phyloP scores from a whole-genome alignment of 1,140 invertebrate species.

The Semibalanus balanoides region DNA sequence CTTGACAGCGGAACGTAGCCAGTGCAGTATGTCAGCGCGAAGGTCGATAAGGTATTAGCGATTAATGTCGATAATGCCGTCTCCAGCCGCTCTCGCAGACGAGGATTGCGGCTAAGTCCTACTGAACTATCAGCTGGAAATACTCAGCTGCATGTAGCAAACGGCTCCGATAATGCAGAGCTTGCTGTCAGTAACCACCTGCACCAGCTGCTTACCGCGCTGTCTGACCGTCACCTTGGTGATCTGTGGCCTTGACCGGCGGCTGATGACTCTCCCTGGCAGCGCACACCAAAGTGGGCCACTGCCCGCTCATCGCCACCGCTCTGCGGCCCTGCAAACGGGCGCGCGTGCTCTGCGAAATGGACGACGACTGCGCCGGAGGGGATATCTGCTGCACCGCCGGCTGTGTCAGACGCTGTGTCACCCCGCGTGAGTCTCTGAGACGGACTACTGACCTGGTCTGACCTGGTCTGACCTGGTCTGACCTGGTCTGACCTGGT shows the following conservation, averaged over 20 bases:
- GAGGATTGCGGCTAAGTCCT: neutral
- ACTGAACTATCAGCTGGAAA: too few relatives aligned
- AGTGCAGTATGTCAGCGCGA: too few relatives aligned
- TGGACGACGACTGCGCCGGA: neutral
- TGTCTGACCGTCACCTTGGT: too few relatives aligned
- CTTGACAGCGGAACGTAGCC: too few relatives aligned
- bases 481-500: too few relatives aligned
- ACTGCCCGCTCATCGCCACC: neutral
- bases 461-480: too few relatives aligned
- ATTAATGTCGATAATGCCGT: neutral
- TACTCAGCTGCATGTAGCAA: too few relatives aligned
- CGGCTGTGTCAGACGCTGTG: neutral
- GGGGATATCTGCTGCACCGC: neutral
- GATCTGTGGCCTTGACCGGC: neutral
- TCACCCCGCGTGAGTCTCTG: neutral
- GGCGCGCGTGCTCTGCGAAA: neutral
- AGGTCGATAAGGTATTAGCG: too few relatives aligned
- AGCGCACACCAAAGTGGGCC: slow-evolving; percentile 4
- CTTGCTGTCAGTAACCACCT: too few relatives aligned
- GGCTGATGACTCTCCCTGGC: neutral
- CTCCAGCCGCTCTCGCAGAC: neutral
- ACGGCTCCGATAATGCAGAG: too few relatives aligned
- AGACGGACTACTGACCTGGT: too few relatives aligned
- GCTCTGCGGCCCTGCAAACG: neutral
- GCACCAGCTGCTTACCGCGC: too few relatives aligned